Conservation (phyloP, 2,888 invertebrate genomes). For the Pogonocherus hispidulus region DNA sequence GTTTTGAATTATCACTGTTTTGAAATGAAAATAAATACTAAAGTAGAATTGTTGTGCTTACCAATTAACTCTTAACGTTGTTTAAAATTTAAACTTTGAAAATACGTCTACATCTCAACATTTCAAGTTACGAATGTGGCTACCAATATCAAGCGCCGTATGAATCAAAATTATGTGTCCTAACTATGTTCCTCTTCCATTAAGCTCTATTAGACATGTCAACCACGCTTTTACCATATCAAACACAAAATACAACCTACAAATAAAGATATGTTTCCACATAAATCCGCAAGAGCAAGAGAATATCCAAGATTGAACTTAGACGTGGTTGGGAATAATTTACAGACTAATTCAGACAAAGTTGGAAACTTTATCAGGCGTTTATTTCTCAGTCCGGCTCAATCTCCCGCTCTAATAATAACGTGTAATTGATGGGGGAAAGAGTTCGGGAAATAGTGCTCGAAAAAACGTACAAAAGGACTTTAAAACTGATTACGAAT, state of each 20-base stretch:
- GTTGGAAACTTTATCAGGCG: neutral
- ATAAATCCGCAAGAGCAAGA: neutral
- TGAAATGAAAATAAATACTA: too few species aligned
- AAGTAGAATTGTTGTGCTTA: too few species aligned
- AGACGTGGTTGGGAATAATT: neutral
- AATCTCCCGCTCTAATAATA: neutral
- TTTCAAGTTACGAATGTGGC: too few species aligned
- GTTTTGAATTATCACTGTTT: too few species aligned
- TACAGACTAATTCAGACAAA: neutral
- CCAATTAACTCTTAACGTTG: too few species aligned
- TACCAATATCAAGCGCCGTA: too few species aligned
- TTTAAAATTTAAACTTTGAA: too few species aligned
- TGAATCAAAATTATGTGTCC: too few species aligned
- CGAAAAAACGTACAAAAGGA: neutral
- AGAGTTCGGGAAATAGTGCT: neutral
- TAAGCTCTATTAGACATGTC: neutral
- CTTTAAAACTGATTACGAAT: neutral
- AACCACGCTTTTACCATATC: neutral
- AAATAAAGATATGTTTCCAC: constrained; percentile 2
- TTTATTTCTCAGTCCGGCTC: neutral
- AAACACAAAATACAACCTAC: neutral
- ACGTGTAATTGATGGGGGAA: neutral
- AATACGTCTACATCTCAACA: too few species aligned
- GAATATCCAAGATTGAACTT: neutral
- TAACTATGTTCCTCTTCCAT: neutral